Evolutionary conservation across 2,113 vertebrate species (phyloP).

Genomic region (Dipodomys ordii): DNA sequence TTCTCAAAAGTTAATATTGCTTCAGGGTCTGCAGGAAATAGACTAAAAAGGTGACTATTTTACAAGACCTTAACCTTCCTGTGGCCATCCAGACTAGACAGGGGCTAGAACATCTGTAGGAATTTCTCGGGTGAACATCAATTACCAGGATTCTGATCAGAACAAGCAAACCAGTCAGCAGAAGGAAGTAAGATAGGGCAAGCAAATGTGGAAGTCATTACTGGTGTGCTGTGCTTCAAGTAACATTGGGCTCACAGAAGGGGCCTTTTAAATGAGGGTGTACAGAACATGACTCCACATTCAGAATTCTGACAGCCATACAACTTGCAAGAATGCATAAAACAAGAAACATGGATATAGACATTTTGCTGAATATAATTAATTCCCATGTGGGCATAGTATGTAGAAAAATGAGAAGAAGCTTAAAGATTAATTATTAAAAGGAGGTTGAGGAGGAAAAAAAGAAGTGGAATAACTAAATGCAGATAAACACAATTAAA

Average conservation of each 20-base stretch:
- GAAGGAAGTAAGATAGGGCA: background rate
- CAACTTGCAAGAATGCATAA: conserved; percentile 14
- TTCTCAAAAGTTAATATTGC: conserved; percentile 18
- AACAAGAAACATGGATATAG: background rate
- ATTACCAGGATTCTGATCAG: conserved; percentile 36
- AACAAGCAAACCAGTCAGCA: conserved; percentile 19
- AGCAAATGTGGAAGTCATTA: background rate
- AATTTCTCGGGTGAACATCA: background rate
- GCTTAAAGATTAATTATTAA: background rate
- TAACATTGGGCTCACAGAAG: conserved; percentile 20
- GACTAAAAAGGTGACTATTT: background rate
- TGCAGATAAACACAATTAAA: conserved; percentile 27
- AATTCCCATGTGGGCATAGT: background rate
- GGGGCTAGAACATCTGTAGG: background rate
- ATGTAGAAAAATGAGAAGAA: background rate
- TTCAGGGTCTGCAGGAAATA: background rate
- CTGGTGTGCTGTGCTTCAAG: background rate
- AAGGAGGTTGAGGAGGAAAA: background rate
- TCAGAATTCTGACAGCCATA: background rate
- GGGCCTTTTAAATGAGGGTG: background rate
- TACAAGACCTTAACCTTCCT: background rate
- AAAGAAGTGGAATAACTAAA: background rate
- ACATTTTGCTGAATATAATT: conserved; percentile 2
- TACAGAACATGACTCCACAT: background rate
- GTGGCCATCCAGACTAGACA: background rate